phyloP scores from a whole-genome alignment of 2,888 invertebrate genomes.

The Polyploca ridens region DNA sequence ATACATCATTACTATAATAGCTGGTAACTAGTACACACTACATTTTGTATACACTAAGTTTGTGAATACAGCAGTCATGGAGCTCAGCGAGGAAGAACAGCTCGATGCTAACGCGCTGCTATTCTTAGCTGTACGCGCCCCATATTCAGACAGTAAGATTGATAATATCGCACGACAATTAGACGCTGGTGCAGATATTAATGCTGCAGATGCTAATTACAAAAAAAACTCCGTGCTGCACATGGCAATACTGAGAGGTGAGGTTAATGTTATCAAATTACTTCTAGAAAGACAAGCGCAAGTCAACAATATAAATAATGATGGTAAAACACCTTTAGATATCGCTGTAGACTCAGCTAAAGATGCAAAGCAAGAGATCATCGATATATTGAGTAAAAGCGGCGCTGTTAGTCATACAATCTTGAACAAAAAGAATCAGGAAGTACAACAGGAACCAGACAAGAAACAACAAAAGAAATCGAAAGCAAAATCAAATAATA shows the following conservation, averaged over 20 bases:
- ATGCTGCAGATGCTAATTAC: constrained; percentile 8
- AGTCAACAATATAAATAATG: constrained; percentile 11
- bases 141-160: neutral
- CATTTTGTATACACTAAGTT: neutral
- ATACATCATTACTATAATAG: neutral
- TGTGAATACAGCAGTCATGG: neutral
- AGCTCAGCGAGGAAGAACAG: neutral
- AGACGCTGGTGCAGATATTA: constrained; percentile 1
- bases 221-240: constrained; percentile 18
- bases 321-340: constrained; percentile 16
- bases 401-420: neutral
- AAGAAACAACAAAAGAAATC: neutral
- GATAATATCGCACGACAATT: neutral
- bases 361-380: neutral
- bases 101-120: constrained; percentile 6
- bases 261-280: constrained; percentile 15
- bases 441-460: neutral
- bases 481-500: neutral
- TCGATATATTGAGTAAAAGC: neutral
- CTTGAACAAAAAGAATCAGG: neutral
- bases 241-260: constrained; percentile 12
- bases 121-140: neutral
- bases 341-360: constrained; percentile 8
- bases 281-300: constrained; percentile 14
- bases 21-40: neutral